Evolutionary conservation across 2,113 vertebrate genomes (phyloP), one percentile per base, ranked within the genome.

Genomic region (Corvus moneduloides): DNA sequence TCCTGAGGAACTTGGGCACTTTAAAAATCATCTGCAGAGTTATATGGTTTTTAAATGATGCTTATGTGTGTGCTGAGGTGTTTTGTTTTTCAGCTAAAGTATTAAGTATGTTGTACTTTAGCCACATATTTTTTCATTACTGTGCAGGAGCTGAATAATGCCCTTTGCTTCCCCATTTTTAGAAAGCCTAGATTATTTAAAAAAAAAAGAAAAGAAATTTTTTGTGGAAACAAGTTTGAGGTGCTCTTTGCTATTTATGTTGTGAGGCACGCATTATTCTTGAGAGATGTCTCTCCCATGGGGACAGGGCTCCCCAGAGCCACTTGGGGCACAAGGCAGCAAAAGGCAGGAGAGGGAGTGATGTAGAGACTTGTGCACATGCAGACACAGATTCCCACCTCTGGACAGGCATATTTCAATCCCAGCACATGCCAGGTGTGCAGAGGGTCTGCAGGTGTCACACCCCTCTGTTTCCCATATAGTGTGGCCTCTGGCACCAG

Each of bases 371-470:
- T 26, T 15, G 30, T 51, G 39, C 22, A 13, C 3, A 3, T 20
- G 33, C 15, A 37, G 16, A 48, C 33, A 17, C 4, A 16, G 16
- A 13, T 33, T 33, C 39, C 32, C 28, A 30, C 14, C 44, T 72
- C 62, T n/a, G n/a, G 30, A 24, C 23, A n/a, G 2, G 30, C 6
- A 16, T 1, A 5, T 62, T 48, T 27, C 66, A 76, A 56, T 48
- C 12, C 39, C 27, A 44, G n/a, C 54, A n/a, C 0, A 0, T 39
- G 24, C 41, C 0, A 4, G 23, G 10, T 13, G 2, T 54, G 54
- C 1, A 2, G 18, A 39, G 10, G 18, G 3, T 55, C 30, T 63
- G n/a, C 24, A 59, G 62, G 16, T 17, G 19, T 69, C 32, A 0
- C 2, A 6, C 8, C 23, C 43, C 24, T 30, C n/a, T 28, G 46